These are phyloP conservation scores for Acipenser transmontanus DNA, from an alignment of 2,797 vertebrate species.

Conservation along the genomic window DNA sequence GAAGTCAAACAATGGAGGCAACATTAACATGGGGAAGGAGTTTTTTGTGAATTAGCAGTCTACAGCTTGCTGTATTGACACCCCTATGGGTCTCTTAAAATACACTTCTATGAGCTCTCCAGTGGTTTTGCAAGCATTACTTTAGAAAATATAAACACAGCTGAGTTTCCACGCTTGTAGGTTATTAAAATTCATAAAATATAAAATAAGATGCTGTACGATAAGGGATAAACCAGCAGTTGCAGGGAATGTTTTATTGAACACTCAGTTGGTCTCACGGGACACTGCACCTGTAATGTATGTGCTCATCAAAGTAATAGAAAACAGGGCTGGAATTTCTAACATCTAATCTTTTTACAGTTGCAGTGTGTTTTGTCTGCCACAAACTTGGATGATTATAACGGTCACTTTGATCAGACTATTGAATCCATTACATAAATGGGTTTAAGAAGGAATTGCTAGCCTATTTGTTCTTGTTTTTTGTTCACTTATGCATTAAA, in stretches of 20 bases:
- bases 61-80: slow-evolving; percentile 13
- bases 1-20: slow-evolving; percentile 4
- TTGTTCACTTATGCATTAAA: too few species aligned
- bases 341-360: slow-evolving; percentile 13
- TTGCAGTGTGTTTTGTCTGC: too few species aligned
- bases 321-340: slow-evolving; percentile 3
- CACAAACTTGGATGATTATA: too few species aligned
- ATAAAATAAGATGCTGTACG: slow-evolving; percentile 53
- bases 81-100: slow-evolving; percentile 45
- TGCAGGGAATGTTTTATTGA: slow-evolving; percentile 17
- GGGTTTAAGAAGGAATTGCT: too few species aligned
- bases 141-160: slow-evolving; percentile 65
- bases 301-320: slow-evolving; percentile 24
- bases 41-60: slow-evolving; percentile 1
- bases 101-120: slow-evolving; percentile 55
- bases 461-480: too few species aligned
- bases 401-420: too few species aligned
- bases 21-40: slow-evolving; percentile 5
- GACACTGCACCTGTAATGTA: slow-evolving; percentile 20
- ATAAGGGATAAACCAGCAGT: slow-evolving; percentile 22
- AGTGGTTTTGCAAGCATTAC: slow-evolving; percentile 67
- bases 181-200: slow-evolving; percentile 77
- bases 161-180: slow-evolving; percentile 63
- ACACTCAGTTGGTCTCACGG: slow-evolving; percentile 15
- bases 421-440: too few species aligned